These are phyloP conservation scores for Magallana nippona DNA, from an alignment of 2,888 invertebrate species.

Conservation along the genomic window DNA sequence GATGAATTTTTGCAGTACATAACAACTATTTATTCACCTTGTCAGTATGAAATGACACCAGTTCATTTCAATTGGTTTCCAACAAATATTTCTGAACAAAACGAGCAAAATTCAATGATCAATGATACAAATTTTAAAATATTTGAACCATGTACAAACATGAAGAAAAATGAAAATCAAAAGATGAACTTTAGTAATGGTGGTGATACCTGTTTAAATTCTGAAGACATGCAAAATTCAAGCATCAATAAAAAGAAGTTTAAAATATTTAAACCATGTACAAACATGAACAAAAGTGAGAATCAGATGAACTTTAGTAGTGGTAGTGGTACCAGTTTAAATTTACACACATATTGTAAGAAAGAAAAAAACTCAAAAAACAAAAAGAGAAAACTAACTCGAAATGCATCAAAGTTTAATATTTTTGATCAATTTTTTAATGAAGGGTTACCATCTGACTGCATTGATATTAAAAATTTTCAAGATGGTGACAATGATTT, in stretches of 20 bases:
- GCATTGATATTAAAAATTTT: constrained; percentile 17
- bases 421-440: constrained; percentile 26
- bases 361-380: constrained; percentile 26
- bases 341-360: too few relatives aligned
- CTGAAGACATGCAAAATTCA: too few relatives aligned
- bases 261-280: too few relatives aligned
- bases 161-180: too few relatives aligned
- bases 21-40: constrained; percentile 31
- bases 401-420: neutral
- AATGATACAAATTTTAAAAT: constrained; percentile 10
- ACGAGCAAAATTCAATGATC: neutral
- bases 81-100: constrained; percentile 25
- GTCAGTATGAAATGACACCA: constrained; percentile 36
- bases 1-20: constrained; percentile 36
- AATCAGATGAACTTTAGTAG: neutral
- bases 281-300: too few relatives aligned
- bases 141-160: too few relatives aligned
- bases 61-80: constrained; percentile 36
- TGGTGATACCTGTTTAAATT: too few relatives aligned
- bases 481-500: constrained; percentile 17
- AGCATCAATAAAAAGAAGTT: too few relatives aligned
- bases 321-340: constrained; percentile 6
- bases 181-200: too few relatives aligned
- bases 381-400: constrained; percentile 1
- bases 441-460: constrained; percentile 4